phyloP scores from a whole-genome alignment of 2,797 vertebrate genomes.

The Hemibagrus guttatus region DNA sequence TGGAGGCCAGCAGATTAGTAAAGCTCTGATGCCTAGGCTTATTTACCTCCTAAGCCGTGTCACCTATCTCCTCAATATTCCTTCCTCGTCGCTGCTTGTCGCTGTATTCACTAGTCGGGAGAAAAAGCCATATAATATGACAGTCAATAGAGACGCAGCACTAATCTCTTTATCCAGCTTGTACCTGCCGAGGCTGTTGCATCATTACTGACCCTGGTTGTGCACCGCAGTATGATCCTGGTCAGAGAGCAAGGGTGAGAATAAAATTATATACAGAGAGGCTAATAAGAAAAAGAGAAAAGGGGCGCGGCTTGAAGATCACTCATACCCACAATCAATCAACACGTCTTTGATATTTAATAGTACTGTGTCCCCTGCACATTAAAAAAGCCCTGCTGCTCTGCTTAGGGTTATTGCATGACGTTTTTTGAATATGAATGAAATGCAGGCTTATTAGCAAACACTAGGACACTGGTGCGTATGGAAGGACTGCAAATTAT shows the following conservation, averaged over 20 bases:
- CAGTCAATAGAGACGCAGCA: slow-evolving; percentile 62
- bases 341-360: slow-evolving; percentile 16
- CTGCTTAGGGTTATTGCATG: slow-evolving; percentile 4
- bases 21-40: slow-evolving; percentile 58
- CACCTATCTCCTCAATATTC: slow-evolving; percentile 56
- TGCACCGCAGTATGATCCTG: slow-evolving; percentile 47
- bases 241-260: slow-evolving; percentile 52
- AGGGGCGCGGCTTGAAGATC: slow-evolving; percentile 41
- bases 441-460: slow-evolving; percentile 30
- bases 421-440: slow-evolving; percentile 10
- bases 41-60: slow-evolving; percentile 62
- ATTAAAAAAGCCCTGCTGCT: not conserved
- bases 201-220: slow-evolving; percentile 63
- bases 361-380: not conserved
- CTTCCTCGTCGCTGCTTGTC: slow-evolving; percentile 34
- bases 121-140: slow-evolving; percentile 53
- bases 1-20: slow-evolving; percentile 62
- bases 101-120: slow-evolving; percentile 21
- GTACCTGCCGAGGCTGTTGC: slow-evolving; percentile 55
- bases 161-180: slow-evolving; percentile 62
- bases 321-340: slow-evolving; percentile 49
- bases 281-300: slow-evolving; percentile 52
- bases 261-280: slow-evolving; percentile 10
- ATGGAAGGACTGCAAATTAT: slow-evolving; percentile 32
- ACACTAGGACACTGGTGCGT: slow-evolving; percentile 2